Evolutionary conservation across 1,140 invertebrate species (phyloP), one percentile per base, ranked within the genome.

Genomic region (Asbolus verrucosus): DNA sequence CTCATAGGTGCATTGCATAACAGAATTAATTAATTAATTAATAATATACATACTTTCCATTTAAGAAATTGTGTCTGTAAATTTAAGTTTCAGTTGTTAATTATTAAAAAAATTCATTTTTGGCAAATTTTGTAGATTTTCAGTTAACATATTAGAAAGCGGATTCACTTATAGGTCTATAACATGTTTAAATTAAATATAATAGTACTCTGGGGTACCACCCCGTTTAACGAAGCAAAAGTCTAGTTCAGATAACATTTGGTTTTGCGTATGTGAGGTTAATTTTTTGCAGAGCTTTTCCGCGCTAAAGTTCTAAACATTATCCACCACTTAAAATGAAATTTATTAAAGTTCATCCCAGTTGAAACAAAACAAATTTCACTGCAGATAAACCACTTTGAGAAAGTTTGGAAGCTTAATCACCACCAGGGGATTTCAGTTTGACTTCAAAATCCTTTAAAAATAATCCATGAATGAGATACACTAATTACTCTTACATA

Each of bases 381-480:
- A 27, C 19, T 54, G 46, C 46, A 27, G 46, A 54, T 54, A 54
- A 54, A 54, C 46, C 46, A 54, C 46, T 54, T 54, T 54, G 46
- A 27, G 46, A 54, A 30, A 54, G 46, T 54, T 54, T 54, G 11
- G 18, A 24, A 54, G 46, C 46, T 54, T 54, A 54, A 54, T 54
- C 46, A 54, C 46, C 46, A 54, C 21, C 46, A 14, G 11, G 46
- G 46, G 46, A 54, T 54, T 54, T 54, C 46, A 54, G 46, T 54
- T 54, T 54, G 46, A 54, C 46, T 54, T 54, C 6, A 46, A 27
- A 54, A 30, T 54, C 46, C 46, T 54, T 24, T 54, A 54, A 54
- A 54, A 54, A 54, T 54, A 54, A 54, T 54, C 46, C 46, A 54
- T 27, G 21, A 54, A 54, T 54, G 46, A 54, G 46, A 54, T 54